phyloP scores from a whole-genome alignment of 2,113 vertebrate species.

The Erythrocercus mccallii region DNA sequence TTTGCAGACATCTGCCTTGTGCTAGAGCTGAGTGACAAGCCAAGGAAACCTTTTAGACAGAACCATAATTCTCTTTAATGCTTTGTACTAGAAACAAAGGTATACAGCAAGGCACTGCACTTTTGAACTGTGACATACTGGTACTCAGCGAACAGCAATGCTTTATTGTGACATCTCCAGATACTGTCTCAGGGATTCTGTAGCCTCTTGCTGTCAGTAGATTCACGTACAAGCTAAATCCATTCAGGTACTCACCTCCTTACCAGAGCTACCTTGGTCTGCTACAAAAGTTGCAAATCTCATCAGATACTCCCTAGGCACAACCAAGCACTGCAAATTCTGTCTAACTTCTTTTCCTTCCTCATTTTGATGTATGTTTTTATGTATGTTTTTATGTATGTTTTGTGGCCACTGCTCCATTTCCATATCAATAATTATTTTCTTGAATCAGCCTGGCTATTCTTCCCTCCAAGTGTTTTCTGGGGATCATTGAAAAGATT shows the following conservation, averaged over 20 bases:
- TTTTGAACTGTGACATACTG: not conserved
- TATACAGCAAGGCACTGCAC: not conserved
- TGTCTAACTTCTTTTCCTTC: slow-evolving; percentile 3
- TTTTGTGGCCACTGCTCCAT: not conserved
- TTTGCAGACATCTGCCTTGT: not conserved
- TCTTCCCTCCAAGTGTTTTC: not conserved
- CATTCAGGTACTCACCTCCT: not conserved
- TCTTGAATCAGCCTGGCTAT: not conserved
- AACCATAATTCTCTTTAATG: not conserved
- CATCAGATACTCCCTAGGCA: not conserved
- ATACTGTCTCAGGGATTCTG: not conserved
- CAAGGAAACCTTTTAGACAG: not conserved
- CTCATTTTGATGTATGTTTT: not conserved
- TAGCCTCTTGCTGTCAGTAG: not conserved
- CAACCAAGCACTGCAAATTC: not conserved
- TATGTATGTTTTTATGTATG: not conserved
- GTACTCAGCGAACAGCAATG: not conserved
- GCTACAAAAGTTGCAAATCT: not conserved
- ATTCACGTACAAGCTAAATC: not conserved
- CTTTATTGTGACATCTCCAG: not conserved
- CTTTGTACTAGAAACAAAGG: not conserved
- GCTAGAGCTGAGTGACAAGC: not conserved
- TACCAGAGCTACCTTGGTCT: not conserved
- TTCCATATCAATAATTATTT: not conserved
- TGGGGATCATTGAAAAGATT: not conserved